Conservation (phyloP, 2,113 vertebrate genomes). For the Eulemur macaco region DNA sequence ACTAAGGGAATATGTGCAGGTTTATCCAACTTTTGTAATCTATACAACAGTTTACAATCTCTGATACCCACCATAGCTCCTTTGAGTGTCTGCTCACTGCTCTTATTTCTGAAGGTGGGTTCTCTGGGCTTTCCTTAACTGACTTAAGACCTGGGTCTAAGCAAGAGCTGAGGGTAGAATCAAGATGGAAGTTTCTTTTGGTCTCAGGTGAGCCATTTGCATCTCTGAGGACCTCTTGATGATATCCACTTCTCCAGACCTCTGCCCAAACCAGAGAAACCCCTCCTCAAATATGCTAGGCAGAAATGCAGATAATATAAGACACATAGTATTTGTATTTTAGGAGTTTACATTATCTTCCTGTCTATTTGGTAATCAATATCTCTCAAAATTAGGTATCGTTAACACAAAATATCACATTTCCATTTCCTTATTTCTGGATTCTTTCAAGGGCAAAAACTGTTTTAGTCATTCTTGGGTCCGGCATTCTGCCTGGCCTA, state of each 20-base stretch:
- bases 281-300: not conserved
- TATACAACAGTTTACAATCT: not conserved
- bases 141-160: not conserved
- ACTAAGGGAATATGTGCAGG: not conserved
- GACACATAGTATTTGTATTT: not conserved
- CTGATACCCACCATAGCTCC: not conserved
- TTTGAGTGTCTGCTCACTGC: not conserved
- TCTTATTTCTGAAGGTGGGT: not conserved
- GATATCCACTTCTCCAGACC: not conserved
- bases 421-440: not conserved
- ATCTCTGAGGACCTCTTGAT: not conserved
- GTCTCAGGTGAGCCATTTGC: not conserved
- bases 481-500: not conserved
- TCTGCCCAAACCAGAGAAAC: not conserved
- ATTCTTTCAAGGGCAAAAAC: not conserved
- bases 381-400: not conserved
- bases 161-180: not conserved
- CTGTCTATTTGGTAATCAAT: not conserved
- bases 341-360: constrained; percentile 8
- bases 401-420: not conserved
- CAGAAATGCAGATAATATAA: not conserved
- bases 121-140: not conserved
- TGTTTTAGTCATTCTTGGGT: not conserved
- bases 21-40: not conserved
- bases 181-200: not conserved